Evolutionary conservation across 2,888 invertebrate genomes (phyloP).

Genomic region (Nudaria mundana): DNA sequence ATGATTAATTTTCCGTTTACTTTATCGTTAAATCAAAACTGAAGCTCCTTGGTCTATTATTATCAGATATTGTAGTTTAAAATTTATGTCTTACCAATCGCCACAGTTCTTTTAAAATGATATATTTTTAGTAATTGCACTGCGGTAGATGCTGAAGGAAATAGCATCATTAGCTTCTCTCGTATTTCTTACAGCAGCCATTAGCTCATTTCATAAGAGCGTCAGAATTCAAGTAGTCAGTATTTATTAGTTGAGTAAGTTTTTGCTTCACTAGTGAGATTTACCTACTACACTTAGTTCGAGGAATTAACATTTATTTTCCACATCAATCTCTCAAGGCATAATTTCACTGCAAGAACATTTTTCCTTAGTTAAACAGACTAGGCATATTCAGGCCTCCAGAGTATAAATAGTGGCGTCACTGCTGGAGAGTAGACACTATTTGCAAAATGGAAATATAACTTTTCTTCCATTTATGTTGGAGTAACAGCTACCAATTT

Average conservation of each 20-base stretch:
- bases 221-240: constrained; percentile 37
- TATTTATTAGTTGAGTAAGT: constrained; percentile 22
- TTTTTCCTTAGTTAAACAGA: no score
- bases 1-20: constrained; percentile 52
- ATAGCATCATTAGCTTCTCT: constrained; percentile 75
- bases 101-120: constrained; percentile 66
- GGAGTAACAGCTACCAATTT: no score
- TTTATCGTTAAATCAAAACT: constrained; percentile 60
- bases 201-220: constrained; percentile 57
- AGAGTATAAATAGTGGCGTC: no score
- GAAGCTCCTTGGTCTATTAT: constrained; percentile 60
- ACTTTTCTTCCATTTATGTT: no score
- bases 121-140: constrained; percentile 68
- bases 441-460: no score
- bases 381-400: no score
- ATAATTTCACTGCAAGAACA: no score
- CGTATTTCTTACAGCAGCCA: constrained; percentile 68
- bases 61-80: constrained; percentile 63
- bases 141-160: constrained; percentile 66
- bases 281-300: no score
- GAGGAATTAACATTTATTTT: no score
- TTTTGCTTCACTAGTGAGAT: no score
- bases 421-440: no score
- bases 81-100: constrained; percentile 76
- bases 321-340: no score